These are phyloP conservation scores for Bufotes viridis DNA, from an alignment of 2,797 vertebrate species.

Conservation along the genomic window DNA sequence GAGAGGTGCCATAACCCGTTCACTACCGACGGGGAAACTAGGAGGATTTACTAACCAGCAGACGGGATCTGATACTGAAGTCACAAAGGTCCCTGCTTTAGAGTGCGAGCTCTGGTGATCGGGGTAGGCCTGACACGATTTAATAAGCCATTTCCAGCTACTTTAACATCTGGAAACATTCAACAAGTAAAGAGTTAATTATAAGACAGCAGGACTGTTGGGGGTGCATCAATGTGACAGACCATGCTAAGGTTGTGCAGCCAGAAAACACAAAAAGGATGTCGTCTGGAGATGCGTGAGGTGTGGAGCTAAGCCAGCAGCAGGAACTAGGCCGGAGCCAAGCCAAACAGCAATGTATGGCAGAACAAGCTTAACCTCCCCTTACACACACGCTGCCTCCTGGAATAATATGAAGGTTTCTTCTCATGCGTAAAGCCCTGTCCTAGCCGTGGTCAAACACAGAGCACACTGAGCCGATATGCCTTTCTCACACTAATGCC, in stretches of 20 bases:
- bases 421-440: neutral
- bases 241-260: slow-evolving; percentile 24
- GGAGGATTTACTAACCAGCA: neutral
- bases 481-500: neutral
- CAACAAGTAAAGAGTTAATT: slow-evolving; percentile 37
- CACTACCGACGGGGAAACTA: slow-evolving; percentile 50
- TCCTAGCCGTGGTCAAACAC: neutral
- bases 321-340: slow-evolving; percentile 52
- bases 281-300: slow-evolving; percentile 40
- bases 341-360: slow-evolving; percentile 48
- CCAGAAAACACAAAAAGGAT: slow-evolving; percentile 54
- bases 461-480: neutral
- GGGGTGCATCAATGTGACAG: slow-evolving; percentile 17
- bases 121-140: neutral
- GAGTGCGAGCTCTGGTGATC: neutral
- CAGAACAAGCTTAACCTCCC: slow-evolving; percentile 41
- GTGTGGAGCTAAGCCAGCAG: slow-evolving; percentile 44
- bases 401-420: slow-evolving; percentile 9
- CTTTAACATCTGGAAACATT: slow-evolving; percentile 17
- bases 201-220: slow-evolving; percentile 7
- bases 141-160: neutral
- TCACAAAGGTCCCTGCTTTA: neutral
- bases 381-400: slow-evolving; percentile 39
- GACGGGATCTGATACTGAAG: neutral
- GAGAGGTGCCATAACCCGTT: slow-evolving; percentile 64